Percentiles rank a stretch among this genome's conserved stretches.
phyloP scores from a whole-genome alignment of 2,888 invertebrate genomes.

The Brachyptera putata region DNA sequence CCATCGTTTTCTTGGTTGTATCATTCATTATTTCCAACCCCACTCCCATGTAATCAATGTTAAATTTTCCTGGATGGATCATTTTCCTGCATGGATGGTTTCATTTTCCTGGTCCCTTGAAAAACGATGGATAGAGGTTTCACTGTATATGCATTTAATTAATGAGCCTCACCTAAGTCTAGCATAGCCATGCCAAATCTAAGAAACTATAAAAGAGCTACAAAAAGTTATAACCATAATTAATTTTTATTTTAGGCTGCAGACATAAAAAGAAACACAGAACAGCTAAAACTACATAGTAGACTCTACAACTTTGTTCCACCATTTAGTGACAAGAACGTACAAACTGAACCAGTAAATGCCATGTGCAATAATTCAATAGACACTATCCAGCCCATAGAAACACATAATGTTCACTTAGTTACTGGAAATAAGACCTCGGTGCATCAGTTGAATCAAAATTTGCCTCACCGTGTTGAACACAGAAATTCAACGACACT shows the following conservation, averaged over 20 bases:
- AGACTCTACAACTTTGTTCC: not conserved
- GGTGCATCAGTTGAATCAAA: too few relatives aligned
- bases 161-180: too few relatives aligned
- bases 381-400: not conserved
- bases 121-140: too few relatives aligned
- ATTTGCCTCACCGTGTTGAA: too few relatives aligned
- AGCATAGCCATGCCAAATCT: not conserved
- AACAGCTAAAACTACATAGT: constrained; percentile 1
- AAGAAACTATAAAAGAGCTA: not conserved
- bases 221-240: not conserved
- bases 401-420: not conserved
- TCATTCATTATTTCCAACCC: too few relatives aligned
- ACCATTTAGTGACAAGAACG: not conserved
- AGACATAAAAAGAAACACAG: constrained; percentile 2
- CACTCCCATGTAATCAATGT: too few relatives aligned
- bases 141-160: too few relatives aligned
- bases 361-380: not conserved
- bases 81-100: too few relatives aligned
- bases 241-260: not conserved
- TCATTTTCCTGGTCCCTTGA: too few relatives aligned
- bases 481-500: too few relatives aligned
- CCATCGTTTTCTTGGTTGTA: too few relatives aligned
- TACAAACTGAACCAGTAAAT: not conserved
- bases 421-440: not conserved
- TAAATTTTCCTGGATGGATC: too few relatives aligned